Conservation (phyloP, 2,888 invertebrate genomes). For the Rhynchonema sp. region DNA sequence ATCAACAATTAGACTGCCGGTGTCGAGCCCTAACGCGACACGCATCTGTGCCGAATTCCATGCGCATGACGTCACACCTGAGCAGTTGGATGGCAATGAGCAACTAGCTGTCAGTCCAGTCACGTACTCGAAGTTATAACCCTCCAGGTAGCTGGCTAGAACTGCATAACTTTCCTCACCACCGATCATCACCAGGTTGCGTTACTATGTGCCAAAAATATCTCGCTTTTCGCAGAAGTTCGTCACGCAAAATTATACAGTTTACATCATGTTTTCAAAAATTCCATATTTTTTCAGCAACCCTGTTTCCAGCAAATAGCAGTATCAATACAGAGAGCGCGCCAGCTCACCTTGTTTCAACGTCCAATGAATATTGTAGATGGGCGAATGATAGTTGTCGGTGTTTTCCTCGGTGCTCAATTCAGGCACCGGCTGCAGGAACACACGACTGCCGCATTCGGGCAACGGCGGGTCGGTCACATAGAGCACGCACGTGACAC, state of each 20-base stretch:
- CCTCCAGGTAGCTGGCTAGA: too few relatives aligned
- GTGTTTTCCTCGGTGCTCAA: background rate
- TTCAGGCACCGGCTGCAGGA: conserved; percentile 9
- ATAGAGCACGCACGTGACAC: conserved; percentile 18
- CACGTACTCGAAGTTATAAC: too few relatives aligned
- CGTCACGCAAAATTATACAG: too few relatives aligned
- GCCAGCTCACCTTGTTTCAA: background rate
- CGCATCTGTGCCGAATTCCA: conserved; percentile 23
- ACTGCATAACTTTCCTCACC: too few relatives aligned
- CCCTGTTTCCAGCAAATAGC: too few relatives aligned
- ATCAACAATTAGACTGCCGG: conserved; percentile 20
- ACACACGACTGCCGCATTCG: conserved; percentile 3
- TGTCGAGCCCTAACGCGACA: conserved; percentile 25
- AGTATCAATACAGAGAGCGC: background rate
- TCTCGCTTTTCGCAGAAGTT: too few relatives aligned
- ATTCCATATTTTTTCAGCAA: too few relatives aligned
- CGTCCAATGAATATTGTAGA: conserved; percentile 13
- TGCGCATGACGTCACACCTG: conserved; percentile 28
- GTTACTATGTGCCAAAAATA: too few relatives aligned
- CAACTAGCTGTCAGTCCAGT: too few relatives aligned
- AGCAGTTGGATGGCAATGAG: too few relatives aligned
- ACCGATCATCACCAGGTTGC: too few relatives aligned
- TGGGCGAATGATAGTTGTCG: conserved; percentile 11
- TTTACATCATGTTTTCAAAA: too few relatives aligned
- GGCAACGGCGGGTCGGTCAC: conserved; percentile 8